Base-by-base conservation (phyloP, 2,113 vertebrate genomes). In the Onychorhynchus coronatus region DNA sequence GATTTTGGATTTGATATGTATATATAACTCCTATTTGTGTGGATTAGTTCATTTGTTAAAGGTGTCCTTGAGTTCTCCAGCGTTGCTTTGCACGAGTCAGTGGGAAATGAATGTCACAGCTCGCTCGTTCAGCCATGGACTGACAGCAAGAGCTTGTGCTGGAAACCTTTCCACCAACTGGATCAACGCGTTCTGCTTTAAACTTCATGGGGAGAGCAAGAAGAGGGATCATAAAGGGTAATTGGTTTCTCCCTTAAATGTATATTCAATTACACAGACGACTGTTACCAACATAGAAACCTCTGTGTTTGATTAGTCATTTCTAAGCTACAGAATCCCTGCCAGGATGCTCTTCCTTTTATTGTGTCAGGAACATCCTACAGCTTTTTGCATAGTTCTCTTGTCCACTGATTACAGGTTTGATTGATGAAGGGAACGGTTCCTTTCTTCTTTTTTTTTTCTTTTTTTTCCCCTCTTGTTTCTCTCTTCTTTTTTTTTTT, bases 141-240 rank as follows among this genome's bases (percentile, higher is more conserved):
- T 74, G 47, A 62, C n/a, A 87, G 20, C 8, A 62, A 61, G 17
- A 70, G 11, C 14, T 81, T 76, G 28, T 63, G 35, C 68, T 91
- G 33, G 52, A 85, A 87, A 14, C 1, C 9, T 67, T 94, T 77
- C 28, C 49, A 82, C 17, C 31, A 72, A 55, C 37, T 76, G 58
- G 30, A 68, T 82, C 42, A 77, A 39, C 9, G 0, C 59, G 30
- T 65, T 95, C 52, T 68, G 21, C 31, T 89, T 94, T 78, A 84
- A 92, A 84, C 23, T 77, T 87, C 56, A 67, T 24, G 30, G 12
- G 16, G 37, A 91, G 35, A 67, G 30, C 12, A 63, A 33, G 19
- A 81, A 66, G 39, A 70, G 14, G 12, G 76, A 94, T 76, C 50
- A 61, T 80, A 91, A 93, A 84, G 63, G 39, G 20, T 72, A 91